Base-by-base conservation (phyloP, 23 tunicate species). In the Trididemnum clinides region DNA sequence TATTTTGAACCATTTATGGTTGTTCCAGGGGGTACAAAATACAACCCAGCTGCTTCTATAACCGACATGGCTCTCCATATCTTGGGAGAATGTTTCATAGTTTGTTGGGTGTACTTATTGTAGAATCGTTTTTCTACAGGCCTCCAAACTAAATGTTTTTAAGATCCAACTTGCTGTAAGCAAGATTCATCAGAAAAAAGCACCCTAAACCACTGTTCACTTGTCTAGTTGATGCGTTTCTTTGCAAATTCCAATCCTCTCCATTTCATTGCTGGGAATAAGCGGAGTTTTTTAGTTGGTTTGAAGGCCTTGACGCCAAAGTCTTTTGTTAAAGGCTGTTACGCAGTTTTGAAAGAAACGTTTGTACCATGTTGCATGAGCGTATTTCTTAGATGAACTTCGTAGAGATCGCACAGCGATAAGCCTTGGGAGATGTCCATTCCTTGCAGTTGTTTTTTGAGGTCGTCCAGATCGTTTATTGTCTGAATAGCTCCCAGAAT, bases 121-220 rank as follows among this genome's bases (percentile, higher is more conserved):
- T 74, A 26, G 59, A 36, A 74, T 74, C 26, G 80, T 74, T 21
- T 35, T 18, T 57, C 57, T 36, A 44, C 30, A 22, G 57, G 57
- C 38, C 80, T 22, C 28, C 80, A 38, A 44, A 74, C 57, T 38
- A 29, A 38, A 38, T 44, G 57, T 18, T 74, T 74, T 74, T 29
- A 10, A 38, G 57, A 39, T 38, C 80, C 80, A 74, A 74, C 36
- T 44, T 74, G 80, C 59, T 74, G 80, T 39, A 74, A 2, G 25
- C 80, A n/a, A 1, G 80, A 37, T 74, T 74, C 80, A 44, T 37
- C 80, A 39, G 80, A 74, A 74, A 74, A 37, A 15, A 74, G 80
- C 30, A 36, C 80, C 33, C 59, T 35, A 6, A 57, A 74, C 80
- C 80, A 74, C 59, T 36, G 57, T 5, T n/a, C 57, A 6, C 30